Evolutionary conservation across 2,888 invertebrate genomes (phyloP), one percentile per base, ranked within the genome.

Genomic region (Poecilobothrus nobilitatus): DNA sequence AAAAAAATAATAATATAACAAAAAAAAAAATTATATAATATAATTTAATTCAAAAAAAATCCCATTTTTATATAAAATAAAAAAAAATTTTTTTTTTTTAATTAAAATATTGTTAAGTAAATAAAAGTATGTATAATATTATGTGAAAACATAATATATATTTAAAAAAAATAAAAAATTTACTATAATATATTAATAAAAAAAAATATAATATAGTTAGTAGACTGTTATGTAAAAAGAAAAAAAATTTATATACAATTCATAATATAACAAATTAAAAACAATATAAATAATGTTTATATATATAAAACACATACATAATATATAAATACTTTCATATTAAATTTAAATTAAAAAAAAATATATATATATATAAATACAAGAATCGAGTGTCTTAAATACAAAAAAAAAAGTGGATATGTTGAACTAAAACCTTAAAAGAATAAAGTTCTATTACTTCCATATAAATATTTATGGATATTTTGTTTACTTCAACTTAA

Each of bases 341-440:
- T 37, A 37, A 5, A 53, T 53, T 18, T 9, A 53, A 53, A 53
- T 12, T 18, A 2, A 18, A 53, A 53, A 53, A 53, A n/a, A 18
- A 53, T 27, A 27, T 27, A n/a, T n/a, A n/a, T n/a, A n/a, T 53
- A 6, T 53, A 53, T 53, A 53, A 53, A 53, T 53, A 6, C 53
- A 53, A 53, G 53, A 53, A 53, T 18, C n/a, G 53, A 53, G 53
- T 53, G 53, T 53, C 53, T 53, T 53, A 53, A 53, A 53, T 18
- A 12, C 18, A 18, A 53, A 27, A 27, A 27, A 27, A 27, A 27
- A 53, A 53, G 53, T 53, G 53, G 53, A 18, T 6, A 53, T n/a
- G n/a, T 18, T 53, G 1, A 53, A 53, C 53, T 53, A 53, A 53
- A 53, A 53, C 53, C 18, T n/a, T 6, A 27, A 27, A 27, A 27